These are phyloP conservation scores for Neoniphon sammara DNA, from an alignment of 2,797 vertebrate genomes.

Conservation along the genomic window DNA sequence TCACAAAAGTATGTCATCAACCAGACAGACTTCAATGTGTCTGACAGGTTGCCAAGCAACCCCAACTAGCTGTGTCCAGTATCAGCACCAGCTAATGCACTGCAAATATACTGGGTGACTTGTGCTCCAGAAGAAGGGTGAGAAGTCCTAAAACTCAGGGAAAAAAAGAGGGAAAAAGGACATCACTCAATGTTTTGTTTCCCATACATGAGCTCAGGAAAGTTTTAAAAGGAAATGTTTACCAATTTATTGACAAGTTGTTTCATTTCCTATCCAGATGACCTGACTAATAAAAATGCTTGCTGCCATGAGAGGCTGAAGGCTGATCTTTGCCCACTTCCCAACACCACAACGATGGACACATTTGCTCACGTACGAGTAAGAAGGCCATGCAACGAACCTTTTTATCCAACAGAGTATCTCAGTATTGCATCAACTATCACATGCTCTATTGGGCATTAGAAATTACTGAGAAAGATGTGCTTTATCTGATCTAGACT, in stretches of 20 bases:
- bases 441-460: slow-evolving; percentile 42
- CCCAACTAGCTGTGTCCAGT: slow-evolving; percentile 63
- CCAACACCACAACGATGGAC: slow-evolving; percentile 69
- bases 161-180: slow-evolving; percentile 17
- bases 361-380: slow-evolving; percentile 70
- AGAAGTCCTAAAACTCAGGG: neutral
- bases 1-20: slow-evolving; percentile 79
- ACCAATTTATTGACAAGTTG: slow-evolving; percentile 32
- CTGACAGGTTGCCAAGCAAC: slow-evolving; percentile 73
- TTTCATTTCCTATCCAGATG: slow-evolving; percentile 70
- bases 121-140: slow-evolving; percentile 23
- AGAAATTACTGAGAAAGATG: slow-evolving; percentile 41
- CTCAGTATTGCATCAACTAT: slow-evolving; percentile 25
- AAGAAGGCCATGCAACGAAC: slow-evolving; percentile 23
- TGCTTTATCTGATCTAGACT: slow-evolving; percentile 52
- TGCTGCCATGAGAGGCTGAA: slow-evolving; percentile 66
- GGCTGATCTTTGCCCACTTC: slow-evolving; percentile 60
- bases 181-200: slow-evolving; percentile 26
- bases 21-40: slow-evolving; percentile 73
- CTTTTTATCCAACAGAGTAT: neutral
- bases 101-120: slow-evolving; percentile 66
- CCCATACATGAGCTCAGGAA: slow-evolving; percentile 51
- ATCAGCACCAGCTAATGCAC: slow-evolving; percentile 66
- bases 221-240: neutral
- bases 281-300: slow-evolving; percentile 67